Conservation (phyloP, 2,888 invertebrate genomes). For the Xylota segnis region DNA sequence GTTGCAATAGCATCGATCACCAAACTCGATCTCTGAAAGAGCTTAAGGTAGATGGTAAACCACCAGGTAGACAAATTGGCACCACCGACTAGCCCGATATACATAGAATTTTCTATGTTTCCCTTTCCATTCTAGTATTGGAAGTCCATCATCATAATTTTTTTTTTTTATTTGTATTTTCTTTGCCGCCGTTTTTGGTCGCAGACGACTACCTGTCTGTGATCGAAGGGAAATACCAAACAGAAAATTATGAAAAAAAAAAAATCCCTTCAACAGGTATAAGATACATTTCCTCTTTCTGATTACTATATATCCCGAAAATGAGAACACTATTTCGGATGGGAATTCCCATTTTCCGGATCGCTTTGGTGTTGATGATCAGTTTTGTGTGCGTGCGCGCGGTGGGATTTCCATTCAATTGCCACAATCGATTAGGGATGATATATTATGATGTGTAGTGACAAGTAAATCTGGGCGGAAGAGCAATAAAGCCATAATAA, state of each 20-base stretch:
- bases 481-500: slow-evolving; percentile 64
- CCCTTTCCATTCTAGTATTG: slow-evolving; percentile 38
- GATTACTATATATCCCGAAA: slow-evolving; percentile 29
- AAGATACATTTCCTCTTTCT: slow-evolving; percentile 42
- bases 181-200: slow-evolving; percentile 6
- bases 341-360: slow-evolving; percentile 74
- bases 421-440: slow-evolving; percentile 68
- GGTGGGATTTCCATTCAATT: slow-evolving; percentile 68
- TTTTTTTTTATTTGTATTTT: neutral
- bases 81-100: slow-evolving; percentile 43
- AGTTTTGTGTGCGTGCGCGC: slow-evolving; percentile 27
- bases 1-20: slow-evolving; percentile 51
- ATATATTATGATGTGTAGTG: slow-evolving; percentile 70
- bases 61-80: slow-evolving; percentile 75
- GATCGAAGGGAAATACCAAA: slow-evolving; percentile 27
- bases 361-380: slow-evolving; percentile 7
- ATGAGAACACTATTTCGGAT: slow-evolving; percentile 61
- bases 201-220: slow-evolving; percentile 70
- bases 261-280: slow-evolving; percentile 57
- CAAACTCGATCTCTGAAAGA: slow-evolving; percentile 50
- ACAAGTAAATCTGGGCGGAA: slow-evolving; percentile 70
- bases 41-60: slow-evolving; percentile 37
- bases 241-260: slow-evolving; percentile 48
- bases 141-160: slow-evolving; percentile 51
- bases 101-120: slow-evolving; percentile 18